These are phyloP conservation scores for Acrobeloides nanus DNA, from an alignment of 2,888 invertebrate species.

Conservation along the genomic window DNA sequence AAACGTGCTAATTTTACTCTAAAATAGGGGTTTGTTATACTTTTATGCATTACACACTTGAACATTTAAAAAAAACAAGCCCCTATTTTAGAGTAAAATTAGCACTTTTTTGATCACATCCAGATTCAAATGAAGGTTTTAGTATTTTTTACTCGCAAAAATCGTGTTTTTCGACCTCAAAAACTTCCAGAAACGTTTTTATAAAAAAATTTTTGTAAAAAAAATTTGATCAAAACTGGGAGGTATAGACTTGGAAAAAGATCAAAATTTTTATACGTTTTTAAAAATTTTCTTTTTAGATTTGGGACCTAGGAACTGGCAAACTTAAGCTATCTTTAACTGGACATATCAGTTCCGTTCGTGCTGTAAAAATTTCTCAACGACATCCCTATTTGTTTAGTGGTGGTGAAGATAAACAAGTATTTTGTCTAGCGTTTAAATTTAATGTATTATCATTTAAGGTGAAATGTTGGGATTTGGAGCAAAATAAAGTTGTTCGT, in stretches of 20 bases:
- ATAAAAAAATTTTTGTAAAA: background rate
- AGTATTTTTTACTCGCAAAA: too few species aligned
- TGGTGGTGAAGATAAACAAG: conserved; percentile 93
- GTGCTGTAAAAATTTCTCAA: conserved; percentile 84
- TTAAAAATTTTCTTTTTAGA: conserved; percentile 57
- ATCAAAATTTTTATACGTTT: background rate
- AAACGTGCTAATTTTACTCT: too few species aligned
- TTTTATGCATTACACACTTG: too few species aligned
- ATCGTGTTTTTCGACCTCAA: too few species aligned
- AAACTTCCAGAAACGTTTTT: too few species aligned
- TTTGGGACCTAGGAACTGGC: conserved; percentile 95
- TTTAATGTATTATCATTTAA: too few species aligned
- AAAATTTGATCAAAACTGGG: background rate
- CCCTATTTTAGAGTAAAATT: too few species aligned
- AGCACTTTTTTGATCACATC: too few species aligned
- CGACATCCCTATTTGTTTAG: conserved; percentile 96
- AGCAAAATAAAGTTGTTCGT: conserved; percentile 83
- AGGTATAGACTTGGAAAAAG: background rate
- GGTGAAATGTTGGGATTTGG: conserved; percentile 99
- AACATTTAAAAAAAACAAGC: too few species aligned
- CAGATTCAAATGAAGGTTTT: too few species aligned
- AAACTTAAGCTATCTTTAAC: conserved; percentile 91
- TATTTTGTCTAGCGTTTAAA: conserved; percentile 5
- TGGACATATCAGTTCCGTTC: conserved; percentile 93
- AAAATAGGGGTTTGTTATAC: too few species aligned